Evolutionary conservation across 2,113 vertebrate species (phyloP).

Genomic region (Mesocricetus auratus): DNA sequence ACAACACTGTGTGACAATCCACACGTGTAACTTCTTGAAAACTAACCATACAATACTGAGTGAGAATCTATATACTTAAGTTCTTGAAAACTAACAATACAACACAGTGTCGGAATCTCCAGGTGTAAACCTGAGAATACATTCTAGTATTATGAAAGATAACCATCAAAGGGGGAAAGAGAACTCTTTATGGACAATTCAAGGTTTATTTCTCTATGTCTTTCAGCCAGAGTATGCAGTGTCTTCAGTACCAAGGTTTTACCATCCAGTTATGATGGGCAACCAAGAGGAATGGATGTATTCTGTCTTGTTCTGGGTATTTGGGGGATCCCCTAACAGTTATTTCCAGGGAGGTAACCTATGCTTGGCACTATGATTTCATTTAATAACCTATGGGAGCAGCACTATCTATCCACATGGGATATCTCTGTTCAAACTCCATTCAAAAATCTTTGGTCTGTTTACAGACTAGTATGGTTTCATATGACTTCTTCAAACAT

Average conservation of each 20-base stretch:
- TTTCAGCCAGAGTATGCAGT: too few relatives aligned
- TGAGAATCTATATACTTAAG: too few relatives aligned
- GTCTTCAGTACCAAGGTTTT: not conserved
- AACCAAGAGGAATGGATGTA: not conserved
- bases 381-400: not conserved
- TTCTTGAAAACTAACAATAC: too few relatives aligned
- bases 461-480: not conserved
- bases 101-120: too few relatives aligned
- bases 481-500: not conserved
- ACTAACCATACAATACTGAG: too few relatives aligned
- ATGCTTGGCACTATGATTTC: not conserved
- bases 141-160: not conserved
- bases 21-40: too few relatives aligned
- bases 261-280: not conserved
- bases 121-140: not conserved
- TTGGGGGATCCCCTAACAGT: not conserved
- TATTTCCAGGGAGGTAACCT: not conserved
- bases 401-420: not conserved
- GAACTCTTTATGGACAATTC: not conserved
- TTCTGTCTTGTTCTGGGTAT: too few relatives aligned
- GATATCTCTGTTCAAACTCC: not conserved
- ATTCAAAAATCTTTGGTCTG: too few relatives aligned
- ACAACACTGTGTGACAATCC: too few relatives aligned
- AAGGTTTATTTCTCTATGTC: not conserved
- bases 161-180: not conserved